Base-by-base conservation (phyloP, 2,797 vertebrate species). In the Eulemur mongoz region DNA sequence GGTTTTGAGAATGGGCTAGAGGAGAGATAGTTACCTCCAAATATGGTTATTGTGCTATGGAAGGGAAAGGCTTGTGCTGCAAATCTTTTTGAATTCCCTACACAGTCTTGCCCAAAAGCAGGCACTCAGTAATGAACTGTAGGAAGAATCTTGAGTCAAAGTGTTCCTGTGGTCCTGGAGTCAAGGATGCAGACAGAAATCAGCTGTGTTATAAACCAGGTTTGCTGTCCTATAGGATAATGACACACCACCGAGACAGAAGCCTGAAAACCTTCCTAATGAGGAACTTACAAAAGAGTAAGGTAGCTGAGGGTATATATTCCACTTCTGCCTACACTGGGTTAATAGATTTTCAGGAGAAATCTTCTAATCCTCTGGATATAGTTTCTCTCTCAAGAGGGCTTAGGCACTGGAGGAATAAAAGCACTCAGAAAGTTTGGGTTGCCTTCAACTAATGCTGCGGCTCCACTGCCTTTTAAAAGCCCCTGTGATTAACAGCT, bases 401-500 rank as follows among this genome's bases (percentile, higher is more conserved):
- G 35, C 35, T 92, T 83, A 78, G 63, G 30, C 50, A 48, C 23
- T 82, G 65, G 48, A 84, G 70, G 89, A 93, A 93, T 94, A 93
- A 92, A 88, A 91, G 76, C 30, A 79, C 7, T 38, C 52, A 91
- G 52, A 76, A 93, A 97, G 63, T 78, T 15, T 0, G 2, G 43
- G 86, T 92, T 92, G 67, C 0, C 0, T 89, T 96, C 85, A 85
- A 79, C 17, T 50, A 59, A 70, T 12, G 27, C 70, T 84, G 27
- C 5, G 57, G 73, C 40, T 82, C 48, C 75, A 69, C 69, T 89
- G 59, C 32, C 22, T 95, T 97, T 89, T 79, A 80, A 89, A 90
- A 95, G 75, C 17, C 81, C 40, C 57, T 38, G 70, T 95, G 85
- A 83, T 93, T 38, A 94, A 80, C 92, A 96, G 82, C 97, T 13